Base-by-base conservation (phyloP, 2,888 invertebrate genomes). In the Kryphioiulus occultus region DNA sequence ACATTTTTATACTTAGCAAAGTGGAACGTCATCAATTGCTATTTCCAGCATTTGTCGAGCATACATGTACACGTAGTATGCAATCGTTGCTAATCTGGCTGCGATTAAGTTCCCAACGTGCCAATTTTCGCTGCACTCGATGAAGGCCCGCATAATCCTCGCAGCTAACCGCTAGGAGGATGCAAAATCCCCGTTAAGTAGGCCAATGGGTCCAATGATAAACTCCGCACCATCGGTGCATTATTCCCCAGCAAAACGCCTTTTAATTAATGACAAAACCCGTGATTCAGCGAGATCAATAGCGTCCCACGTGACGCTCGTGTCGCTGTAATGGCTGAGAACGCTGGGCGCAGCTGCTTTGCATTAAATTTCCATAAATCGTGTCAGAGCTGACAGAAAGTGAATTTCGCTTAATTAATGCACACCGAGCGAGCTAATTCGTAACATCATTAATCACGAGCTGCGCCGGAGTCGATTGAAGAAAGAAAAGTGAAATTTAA, bases 171-270 rank as follows among this genome's bases (percentile, higher is more conserved):
- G 53, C 19, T 17, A 47, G 19, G 3, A n/a, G 5, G 53, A 53
- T 53, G n/a, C 53, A 5, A 53, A 47, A n/a, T 15, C n/a, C n/a
- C 53, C n/a, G 10, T 53, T 53, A 53, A 53, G 53, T 53, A 53
- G 53, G 53, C 53, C 53, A 53, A 53, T 53, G 53, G 53, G 53
- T n/a, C 53, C 53, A 53, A 53, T 53, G 53, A 53, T 53, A 53
- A 53, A 53, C 53, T 53, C 53, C 53, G 53, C n/a, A 15, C n/a
- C 53, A n/a, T n/a, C 53, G 53, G 53, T 53, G 53, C 53, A 53
- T 53, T n/a, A 53, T 53, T 53, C 15, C n/a, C 19, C 53, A 3
- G 53, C 53, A 53, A 53, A 53, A n/a, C 53, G 53, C n/a, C 53
- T 53, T 53, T 53, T 53, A 53, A 53, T 53, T 53, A 53, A 53